Evolutionary conservation across 2,797 vertebrate genomes (phyloP), one percentile per base, ranked within the genome.

Genomic region (Gymnocypris eckloni): DNA sequence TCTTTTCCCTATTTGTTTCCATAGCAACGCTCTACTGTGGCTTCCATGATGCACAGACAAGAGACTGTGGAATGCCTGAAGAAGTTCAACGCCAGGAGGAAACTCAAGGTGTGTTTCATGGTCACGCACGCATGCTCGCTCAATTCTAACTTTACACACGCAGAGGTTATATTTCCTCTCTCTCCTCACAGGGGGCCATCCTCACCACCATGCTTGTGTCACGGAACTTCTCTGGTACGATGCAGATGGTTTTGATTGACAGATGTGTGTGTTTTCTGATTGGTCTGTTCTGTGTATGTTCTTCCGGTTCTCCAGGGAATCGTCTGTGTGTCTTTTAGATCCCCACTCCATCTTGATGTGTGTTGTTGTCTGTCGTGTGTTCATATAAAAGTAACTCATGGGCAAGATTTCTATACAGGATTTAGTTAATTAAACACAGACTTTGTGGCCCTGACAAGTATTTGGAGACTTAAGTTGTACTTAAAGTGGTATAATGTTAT

Each of bases 11-110:
- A 4, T 54, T 76, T 86, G 59, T 82, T 70, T 86, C 86, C 45
- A 18, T 90, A 98, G 98, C 98, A 99, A 99, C 98, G 98, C 81
- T 99, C 98, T 71, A 99, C 98, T 0, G 98, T 99, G 95, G 98
- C 98, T 25, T 99, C 98, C 61, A 98, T 99, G 98, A 99, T 99
- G 98, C 98, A 99, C 95, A 96, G 98, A 90, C 98, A 99, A 94
- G 98, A 99, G 95, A 99, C 98, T 0, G 98, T 99, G 90, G 98
- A 99, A 92, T 99, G 98, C 93, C 95, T 99, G 95, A 99, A 99
- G 94, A 99, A 99, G 91, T 99, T 99, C 94, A 99, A 99, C 0
- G 98, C 98, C 93, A 96, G 98, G 88, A 97, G 98, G 91, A 99
- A 99, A 97, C 97, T 99, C 92, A 99, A 99, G 96, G 98, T 95